Percentiles rank a stretch among this genome's conserved stretches.
Evolutionary conservation across 2,888 invertebrate genomes (phyloP).

Genomic region (Serripes groenlandicus): DNA sequence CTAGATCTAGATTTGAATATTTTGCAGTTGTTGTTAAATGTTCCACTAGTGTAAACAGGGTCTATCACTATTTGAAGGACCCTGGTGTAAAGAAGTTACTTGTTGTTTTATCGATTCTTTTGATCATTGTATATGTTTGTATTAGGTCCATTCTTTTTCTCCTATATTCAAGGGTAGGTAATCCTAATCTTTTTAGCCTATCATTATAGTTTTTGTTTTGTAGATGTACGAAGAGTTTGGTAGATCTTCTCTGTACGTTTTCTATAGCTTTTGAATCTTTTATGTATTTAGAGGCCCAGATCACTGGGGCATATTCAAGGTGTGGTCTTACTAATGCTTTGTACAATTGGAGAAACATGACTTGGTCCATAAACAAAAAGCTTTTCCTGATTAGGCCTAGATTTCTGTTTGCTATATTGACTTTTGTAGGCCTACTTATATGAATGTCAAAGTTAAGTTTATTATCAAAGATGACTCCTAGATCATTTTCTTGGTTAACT

Average conservation of each 20-base stretch:
- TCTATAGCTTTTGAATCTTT: constrained; percentile 25
- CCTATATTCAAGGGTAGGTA: too few species aligned
- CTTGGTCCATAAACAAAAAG: constrained; percentile 30
- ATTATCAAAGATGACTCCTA: constrained; percentile 15
- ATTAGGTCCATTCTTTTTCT: too few species aligned
- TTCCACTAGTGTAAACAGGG: too few species aligned
- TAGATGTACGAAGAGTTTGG: too few species aligned
- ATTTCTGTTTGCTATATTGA: constrained; percentile 22
- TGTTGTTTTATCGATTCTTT: too few species aligned
- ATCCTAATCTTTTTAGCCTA: too few species aligned
- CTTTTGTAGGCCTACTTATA: constrained; percentile 5
- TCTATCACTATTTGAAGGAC: too few species aligned
- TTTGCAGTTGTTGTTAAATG: too few species aligned
- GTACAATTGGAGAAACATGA: constrained; percentile 32
- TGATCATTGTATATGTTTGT: too few species aligned
- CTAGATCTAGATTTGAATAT: too few species aligned
- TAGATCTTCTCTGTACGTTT: constrained; percentile 40
- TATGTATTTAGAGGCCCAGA: constrained; percentile 32
- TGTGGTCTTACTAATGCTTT: constrained; percentile 41
- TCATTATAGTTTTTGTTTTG: too few species aligned
- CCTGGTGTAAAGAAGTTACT: too few species aligned
- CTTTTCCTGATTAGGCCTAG: constrained; percentile 27
- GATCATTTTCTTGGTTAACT: not conserved
- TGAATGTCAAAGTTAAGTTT: constrained; percentile 7
- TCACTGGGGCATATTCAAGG: constrained; percentile 32